phyloP scores from a whole-genome alignment of 2,888 invertebrate species.

The Trichogramma evanescens region DNA sequence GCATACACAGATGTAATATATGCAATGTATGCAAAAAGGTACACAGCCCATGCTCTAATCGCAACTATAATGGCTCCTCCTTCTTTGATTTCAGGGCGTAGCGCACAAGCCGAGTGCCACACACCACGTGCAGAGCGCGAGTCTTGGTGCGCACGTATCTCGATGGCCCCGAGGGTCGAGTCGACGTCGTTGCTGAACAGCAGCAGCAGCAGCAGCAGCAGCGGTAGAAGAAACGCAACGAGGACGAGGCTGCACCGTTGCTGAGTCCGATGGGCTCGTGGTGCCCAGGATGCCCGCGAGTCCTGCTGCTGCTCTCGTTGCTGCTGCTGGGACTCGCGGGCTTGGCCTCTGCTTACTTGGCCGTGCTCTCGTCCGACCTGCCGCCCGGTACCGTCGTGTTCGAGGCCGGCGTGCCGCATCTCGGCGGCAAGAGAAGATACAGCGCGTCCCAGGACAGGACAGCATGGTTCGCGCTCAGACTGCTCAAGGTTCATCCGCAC shows the following conservation, averaged over 20 bases:
- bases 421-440: constrained; percentile 73
- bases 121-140: too few species aligned
- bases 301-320: not conserved
- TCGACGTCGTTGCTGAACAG: constrained; percentile 3
- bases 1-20: too few species aligned
- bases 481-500: constrained; percentile 68
- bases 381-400: constrained; percentile 64
- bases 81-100: too few species aligned
- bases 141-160: not conserved
- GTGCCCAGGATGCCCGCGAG: not conserved
- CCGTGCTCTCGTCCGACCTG: constrained; percentile 41
- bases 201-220: constrained; percentile 6
- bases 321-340: constrained; percentile 24
- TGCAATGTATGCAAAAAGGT: too few species aligned
- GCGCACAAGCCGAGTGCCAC: too few species aligned
- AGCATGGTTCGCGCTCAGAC: constrained; percentile 72
- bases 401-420: constrained; percentile 72
- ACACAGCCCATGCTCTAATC: too few species aligned
- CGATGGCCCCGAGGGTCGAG: constrained; percentile 5
- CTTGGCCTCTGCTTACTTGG: constrained; percentile 36
- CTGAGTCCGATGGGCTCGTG: constrained; percentile 10
- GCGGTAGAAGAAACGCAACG: constrained; percentile 21
- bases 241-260: constrained; percentile 14
- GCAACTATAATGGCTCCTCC: too few species aligned
- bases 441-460: constrained; percentile 74